Base-by-base conservation (phyloP, 2,113 vertebrate species). In the Callorhinus ursinus region DNA sequence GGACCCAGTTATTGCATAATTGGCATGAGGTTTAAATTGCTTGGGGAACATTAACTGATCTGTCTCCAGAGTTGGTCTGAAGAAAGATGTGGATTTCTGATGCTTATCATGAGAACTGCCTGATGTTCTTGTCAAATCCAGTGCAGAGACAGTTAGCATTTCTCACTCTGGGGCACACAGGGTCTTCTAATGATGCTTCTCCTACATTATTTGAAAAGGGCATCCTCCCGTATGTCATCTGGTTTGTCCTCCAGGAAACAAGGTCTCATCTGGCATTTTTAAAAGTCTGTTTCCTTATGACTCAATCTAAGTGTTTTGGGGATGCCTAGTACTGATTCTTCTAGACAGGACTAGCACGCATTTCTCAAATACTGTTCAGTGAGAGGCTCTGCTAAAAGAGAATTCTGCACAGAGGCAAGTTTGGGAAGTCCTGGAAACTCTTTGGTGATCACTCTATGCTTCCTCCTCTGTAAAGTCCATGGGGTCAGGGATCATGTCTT, bases 211-310 rank as follows among this genome's bases (percentile, higher is more conserved):
- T 86, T 96, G 80, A 46, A 94, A 92, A 88, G 55, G 5, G 57
- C 31, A 49, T 22, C 55, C 59, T 61, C 28, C 53, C 42, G 65
- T 33, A 65, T 71, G 82, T 39, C 69, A 71, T 81, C 61, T 83
- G 51, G 13, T 80, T 88, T 59, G 33, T 92, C 63, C 26, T 96
- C 80, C 59, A 96, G 65, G 49, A 96, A 88, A 93, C 57, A 94
- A 87, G 33, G 2, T 67, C 24, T 88, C 24, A 2, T 65, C 61
- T 97, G 91, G 46, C n/a, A n/a, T 95, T 97, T 76, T 85, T 8
- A 2, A n/a, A 85, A 76, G 63, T 12, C 59, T 49, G 61, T 81
- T 96, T 95, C 15, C 24, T 59, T 15, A 63, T 21, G 53, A 53
- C 6, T 61, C 61, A 63, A 22, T 46, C 28, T 57, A 77, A 63